Evolutionary conservation across 2,113 vertebrate species (phyloP).

Genomic region (Brachypteracias leptosomus): DNA sequence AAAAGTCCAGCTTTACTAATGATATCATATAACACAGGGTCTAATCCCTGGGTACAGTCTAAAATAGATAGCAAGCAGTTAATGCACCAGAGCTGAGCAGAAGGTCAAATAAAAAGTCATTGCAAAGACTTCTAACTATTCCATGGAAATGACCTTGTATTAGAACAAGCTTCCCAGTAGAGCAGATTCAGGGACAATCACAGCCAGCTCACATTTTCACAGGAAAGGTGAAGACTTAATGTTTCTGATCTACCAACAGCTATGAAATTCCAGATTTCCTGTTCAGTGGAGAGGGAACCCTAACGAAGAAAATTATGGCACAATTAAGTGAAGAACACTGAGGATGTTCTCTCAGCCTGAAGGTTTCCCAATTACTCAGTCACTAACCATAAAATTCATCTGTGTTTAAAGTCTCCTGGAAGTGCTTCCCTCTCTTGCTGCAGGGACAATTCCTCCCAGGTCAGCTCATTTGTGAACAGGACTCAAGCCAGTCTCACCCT

Average conservation of each 20-base stretch:
- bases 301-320: rapidly evolving
- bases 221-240: background rate
- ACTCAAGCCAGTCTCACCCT: background rate
- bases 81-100: background rate
- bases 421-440: background rate
- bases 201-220: background rate
- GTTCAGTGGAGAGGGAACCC: background rate
- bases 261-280: background rate
- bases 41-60: background rate
- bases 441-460: background rate
- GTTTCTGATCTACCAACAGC: background rate
- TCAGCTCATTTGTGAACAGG: background rate
- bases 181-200: background rate
- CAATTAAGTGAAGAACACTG: background rate
- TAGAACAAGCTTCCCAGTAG: background rate
- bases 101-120: background rate
- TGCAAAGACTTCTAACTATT: background rate
- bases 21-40: background rate
- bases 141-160: background rate
- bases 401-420: background rate
- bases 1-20: background rate
- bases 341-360: background rate
- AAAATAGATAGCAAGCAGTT: background rate
- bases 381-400: background rate
- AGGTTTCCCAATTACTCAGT: background rate